phyloP scores from a whole-genome alignment of 2,888 invertebrate species.

The Cataglyphis livida region DNA sequence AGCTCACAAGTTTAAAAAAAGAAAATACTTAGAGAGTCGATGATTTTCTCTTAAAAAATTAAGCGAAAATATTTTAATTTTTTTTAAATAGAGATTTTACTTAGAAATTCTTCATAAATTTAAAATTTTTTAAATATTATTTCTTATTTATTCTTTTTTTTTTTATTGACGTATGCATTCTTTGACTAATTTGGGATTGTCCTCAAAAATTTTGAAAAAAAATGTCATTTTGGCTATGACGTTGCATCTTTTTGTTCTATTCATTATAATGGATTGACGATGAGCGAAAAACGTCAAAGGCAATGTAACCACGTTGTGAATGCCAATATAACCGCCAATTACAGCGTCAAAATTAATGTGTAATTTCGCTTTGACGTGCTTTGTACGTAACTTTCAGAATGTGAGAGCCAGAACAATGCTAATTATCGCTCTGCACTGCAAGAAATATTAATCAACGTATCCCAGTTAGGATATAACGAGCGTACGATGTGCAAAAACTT shows the following conservation, averaged over 20 bases:
- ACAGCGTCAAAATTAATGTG: conserved; percentile 42
- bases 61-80: background rate
- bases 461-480: conserved; percentile 41
- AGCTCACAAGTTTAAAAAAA: background rate
- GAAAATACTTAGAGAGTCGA: background rate
- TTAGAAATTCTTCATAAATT: background rate
- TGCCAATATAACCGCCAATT: conserved; percentile 40
- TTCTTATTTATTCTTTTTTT: background rate
- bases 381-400: conserved; percentile 47
- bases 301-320: conserved; percentile 34
- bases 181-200: background rate
- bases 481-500: conserved; percentile 25
- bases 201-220: background rate
- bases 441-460: conserved; percentile 51
- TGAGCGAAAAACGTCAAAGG: conserved; percentile 43
- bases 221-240: background rate
- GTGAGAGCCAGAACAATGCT: conserved; percentile 35
- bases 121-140: background rate
- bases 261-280: conserved; percentile 15
- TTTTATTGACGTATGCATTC: background rate
- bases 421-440: conserved; percentile 41
- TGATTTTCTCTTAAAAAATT: background rate
- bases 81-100: background rate
- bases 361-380: conserved; percentile 49
- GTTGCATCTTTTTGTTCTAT: conserved; percentile 8